Evolutionary conservation across 2,797 vertebrate species (phyloP).

Genomic region (Phrynocephalus guinanensis): DNA sequence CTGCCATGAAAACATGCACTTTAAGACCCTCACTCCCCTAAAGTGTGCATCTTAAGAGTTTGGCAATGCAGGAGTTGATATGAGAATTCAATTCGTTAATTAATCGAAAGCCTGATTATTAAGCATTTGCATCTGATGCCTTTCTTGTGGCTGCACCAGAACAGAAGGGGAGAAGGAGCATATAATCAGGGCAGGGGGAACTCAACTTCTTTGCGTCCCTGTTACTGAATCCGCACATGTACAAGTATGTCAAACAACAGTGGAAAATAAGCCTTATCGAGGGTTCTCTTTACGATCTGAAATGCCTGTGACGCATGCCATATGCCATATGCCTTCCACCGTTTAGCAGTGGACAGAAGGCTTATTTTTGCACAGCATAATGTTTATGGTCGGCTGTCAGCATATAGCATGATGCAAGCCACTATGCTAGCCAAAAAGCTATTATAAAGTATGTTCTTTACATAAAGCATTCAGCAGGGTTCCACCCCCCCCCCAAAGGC

Average conservation of each 20-base stretch:
- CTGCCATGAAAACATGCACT: neutral
- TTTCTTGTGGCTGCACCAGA: neutral
- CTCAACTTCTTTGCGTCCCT: neutral
- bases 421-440: conserved; percentile 58
- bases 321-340: conserved; percentile 35
- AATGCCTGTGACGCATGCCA: neutral
- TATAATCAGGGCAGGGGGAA: neutral
- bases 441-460: conserved; percentile 64
- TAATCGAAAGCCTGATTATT: neutral
- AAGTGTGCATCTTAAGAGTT: neutral
- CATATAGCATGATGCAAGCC: conserved; percentile 53
- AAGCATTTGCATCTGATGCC: neutral
- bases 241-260: neutral
- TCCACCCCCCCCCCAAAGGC: conserved; percentile 20
- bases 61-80: neutral
- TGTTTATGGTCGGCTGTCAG: conserved; percentile 47
- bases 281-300: conserved; percentile 6
- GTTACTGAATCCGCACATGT: neutral
- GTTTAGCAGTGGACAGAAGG: conserved; percentile 26
- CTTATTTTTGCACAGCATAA: conserved; percentile 49
- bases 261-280: neutral
- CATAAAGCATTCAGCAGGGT: conserved; percentile 58
- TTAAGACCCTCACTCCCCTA: neutral
- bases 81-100: conserved; percentile 12
- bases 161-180: neutral